phyloP scores from a whole-genome alignment of 2,888 invertebrate species.

The Plebejus melissa region DNA sequence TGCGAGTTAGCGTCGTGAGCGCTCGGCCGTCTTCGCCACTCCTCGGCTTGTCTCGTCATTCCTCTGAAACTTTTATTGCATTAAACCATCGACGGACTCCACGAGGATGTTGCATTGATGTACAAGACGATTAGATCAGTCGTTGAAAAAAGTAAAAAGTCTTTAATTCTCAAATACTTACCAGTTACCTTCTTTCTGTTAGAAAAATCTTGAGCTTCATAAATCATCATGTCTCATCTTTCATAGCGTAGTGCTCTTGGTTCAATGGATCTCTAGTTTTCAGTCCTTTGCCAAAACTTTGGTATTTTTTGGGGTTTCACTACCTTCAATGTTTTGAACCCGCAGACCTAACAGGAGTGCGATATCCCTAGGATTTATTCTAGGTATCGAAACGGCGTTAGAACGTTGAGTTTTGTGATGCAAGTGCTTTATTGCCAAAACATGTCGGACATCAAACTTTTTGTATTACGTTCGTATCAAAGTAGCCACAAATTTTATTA shows the following conservation, averaged over 20 bases:
- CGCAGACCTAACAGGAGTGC: background rate
- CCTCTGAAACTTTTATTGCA: constrained; percentile 27
- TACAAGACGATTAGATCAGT: background rate
- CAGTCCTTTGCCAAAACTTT: no score
- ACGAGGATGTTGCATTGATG: background rate
- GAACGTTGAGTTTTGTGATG: constrained; percentile 12
- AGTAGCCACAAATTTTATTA: constrained; percentile 20
- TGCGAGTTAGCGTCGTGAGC: constrained; percentile 23
- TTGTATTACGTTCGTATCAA: constrained; percentile 25
- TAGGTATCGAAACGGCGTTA: constrained; percentile 1
- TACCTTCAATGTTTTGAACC: no score
- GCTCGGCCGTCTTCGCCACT: constrained; percentile 24
- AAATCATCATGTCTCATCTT: no score
- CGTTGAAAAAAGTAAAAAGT: no score
- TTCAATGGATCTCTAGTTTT: no score
- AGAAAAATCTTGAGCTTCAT: no score
- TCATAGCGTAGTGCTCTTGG: no score
- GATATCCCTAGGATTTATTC: background rate
- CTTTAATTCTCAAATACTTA: no score
- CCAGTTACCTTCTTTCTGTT: no score
- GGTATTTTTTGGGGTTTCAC: no score
- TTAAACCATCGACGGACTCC: background rate
- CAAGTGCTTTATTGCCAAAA: constrained; percentile 25
- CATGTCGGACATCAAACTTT: constrained; percentile 25
- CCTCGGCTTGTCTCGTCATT: constrained; percentile 23